Percentiles rank a stretch among this genome's conserved stretches.
phyloP scores from a whole-genome alignment of 2,113 vertebrate genomes.

The Scophthalmus maximus region DNA sequence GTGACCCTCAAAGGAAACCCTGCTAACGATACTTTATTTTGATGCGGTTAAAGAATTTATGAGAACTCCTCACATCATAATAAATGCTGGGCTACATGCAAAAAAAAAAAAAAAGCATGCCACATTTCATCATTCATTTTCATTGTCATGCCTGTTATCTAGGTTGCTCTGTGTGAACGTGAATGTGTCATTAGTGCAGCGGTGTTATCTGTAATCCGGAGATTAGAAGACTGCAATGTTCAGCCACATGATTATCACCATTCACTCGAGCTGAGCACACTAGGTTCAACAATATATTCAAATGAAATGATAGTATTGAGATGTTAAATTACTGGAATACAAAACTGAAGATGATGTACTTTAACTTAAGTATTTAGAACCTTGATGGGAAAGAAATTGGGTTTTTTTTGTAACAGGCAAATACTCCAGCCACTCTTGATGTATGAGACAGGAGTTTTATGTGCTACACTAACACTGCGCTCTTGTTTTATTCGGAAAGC shows the following conservation, averaged over 20 bases:
- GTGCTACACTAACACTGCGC: no score
- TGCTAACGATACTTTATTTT: constrained; percentile 7
- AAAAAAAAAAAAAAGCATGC: neutral
- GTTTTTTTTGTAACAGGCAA: no score
- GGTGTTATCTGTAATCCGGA: neutral
- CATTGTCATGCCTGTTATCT: neutral
- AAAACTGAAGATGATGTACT: no score
- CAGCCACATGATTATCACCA: neutral
- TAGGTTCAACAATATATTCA: no score
- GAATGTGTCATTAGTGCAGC: neutral
- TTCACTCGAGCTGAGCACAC: no score
- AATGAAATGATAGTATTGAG: no score
- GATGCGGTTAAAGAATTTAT: constrained; percentile 1
- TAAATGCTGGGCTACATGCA: constrained; percentile 2
- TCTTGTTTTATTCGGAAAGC: no score
- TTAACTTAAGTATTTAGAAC: no score
- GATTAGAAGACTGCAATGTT: neutral
- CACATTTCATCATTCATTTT: no score
- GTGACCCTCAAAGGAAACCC: constrained; percentile 2
- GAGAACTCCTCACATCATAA: neutral
- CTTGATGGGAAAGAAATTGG: no score
- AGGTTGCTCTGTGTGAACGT: neutral
- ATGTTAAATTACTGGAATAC: no score
- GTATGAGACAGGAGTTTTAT: no score
- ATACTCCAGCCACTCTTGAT: neutral